Percentiles rank a stretch among this genome's conserved stretches.
These are phyloP conservation scores for Oophaga sylvatica DNA, from an alignment of 2,797 vertebrate species.

Conservation along the genomic window DNA sequence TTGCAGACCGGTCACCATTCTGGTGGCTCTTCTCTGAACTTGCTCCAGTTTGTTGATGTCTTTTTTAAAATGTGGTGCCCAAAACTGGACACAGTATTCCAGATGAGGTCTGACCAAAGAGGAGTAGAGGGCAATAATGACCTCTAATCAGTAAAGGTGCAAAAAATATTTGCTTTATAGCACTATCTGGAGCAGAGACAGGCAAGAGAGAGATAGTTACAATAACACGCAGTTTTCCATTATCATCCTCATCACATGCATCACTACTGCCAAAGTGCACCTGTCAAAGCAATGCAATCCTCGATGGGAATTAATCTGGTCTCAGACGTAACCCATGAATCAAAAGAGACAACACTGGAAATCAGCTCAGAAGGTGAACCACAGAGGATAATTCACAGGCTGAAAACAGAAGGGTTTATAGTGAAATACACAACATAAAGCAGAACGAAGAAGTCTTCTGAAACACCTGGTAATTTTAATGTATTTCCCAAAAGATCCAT, in stretches of 20 bases:
- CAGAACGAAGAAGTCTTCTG: too few species aligned
- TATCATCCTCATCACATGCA: constrained; percentile 55
- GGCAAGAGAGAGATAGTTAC: constrained; percentile 26
- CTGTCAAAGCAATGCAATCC: constrained; percentile 49
- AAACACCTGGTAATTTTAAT: neutral
- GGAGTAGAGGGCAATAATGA: too few species aligned
- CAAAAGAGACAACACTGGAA: constrained; percentile 41
- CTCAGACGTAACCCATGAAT: constrained; percentile 42
- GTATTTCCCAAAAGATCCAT: neutral
- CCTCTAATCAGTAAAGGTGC: constrained; percentile 34
- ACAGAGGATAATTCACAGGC: neutral
- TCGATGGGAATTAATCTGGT: constrained; percentile 45
- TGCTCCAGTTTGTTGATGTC: too few species aligned
- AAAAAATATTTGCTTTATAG: constrained; percentile 55
- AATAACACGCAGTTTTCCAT: constrained; percentile 51
- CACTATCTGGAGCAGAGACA: constrained; percentile 16
- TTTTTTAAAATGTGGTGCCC: too few species aligned
- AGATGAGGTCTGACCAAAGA: too few species aligned
- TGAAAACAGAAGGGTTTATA: neutral
- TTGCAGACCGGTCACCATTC: too few species aligned
- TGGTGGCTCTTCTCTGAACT: too few species aligned
- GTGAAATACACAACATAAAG: constrained; percentile 2
- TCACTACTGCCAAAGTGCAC: constrained; percentile 28
- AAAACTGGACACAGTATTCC: too few species aligned
- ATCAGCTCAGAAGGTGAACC: constrained; percentile 35